Base-by-base conservation (phyloP, 2,113 vertebrate species). In the Talpa occidentalis region DNA sequence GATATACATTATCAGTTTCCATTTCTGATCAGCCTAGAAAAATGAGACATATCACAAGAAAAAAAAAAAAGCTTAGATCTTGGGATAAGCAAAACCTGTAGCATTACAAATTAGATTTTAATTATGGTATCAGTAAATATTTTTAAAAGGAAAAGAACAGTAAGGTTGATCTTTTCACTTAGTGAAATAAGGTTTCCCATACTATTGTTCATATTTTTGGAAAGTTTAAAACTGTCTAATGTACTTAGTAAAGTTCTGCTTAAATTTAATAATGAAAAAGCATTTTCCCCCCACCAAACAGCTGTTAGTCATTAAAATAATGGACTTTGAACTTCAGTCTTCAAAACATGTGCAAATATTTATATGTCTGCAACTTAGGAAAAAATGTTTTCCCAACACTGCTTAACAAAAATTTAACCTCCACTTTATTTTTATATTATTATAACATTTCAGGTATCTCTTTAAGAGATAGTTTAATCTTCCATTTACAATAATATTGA, bases 321-420 rank as follows among this genome's bases (percentile, higher is more conserved):
- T 92, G 37, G 32, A 92, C 35, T 94, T 95, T 79, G 74, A 96
- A 78, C 52, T 94, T 88, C 10, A 92, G 28, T 79, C 56, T 88
- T 90, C 93, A 88, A 96, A 96, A 95, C 79, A 93, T 95, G 78
- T 91, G 40, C 11, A 90, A 93, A 47, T 93, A 52, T 95, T 95
- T 92, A 90, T 73, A 30, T 76, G 76, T 62, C 52, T 89, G 15
- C 66, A 91, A 87, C 52, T 85, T 73, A 96, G 91, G n/a, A 90
- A 84, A 84, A 93, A 91, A 93, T 95, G 22, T 95, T 96, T 96
- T 82, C n/a, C 17, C 81, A 96, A 79, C 22, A 91, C 40, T 70
- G 49, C n/a, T 94, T 91, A 91, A 90, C n/a, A 92, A 96, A 91
- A 86, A 59, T 12, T 66, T 90, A 92, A 88, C 82, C 16, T 81